Evolutionary conservation across 2,888 invertebrate genomes (phyloP).

Genomic region (Epinotia nisella): DNA sequence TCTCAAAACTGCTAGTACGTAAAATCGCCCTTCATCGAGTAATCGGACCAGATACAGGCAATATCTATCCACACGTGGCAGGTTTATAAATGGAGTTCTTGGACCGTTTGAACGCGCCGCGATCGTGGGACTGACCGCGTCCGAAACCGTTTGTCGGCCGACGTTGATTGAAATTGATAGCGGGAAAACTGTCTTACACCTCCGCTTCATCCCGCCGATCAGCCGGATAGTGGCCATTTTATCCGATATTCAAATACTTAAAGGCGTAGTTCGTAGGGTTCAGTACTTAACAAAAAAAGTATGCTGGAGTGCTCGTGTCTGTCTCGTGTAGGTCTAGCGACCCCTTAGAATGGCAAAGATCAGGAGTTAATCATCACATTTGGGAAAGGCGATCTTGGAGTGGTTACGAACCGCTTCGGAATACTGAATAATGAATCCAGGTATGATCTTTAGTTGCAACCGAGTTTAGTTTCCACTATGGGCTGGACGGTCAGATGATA

Average conservation of each 20-base stretch:
- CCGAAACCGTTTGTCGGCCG: conserved; percentile 39
- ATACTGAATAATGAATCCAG: too few relatives aligned
- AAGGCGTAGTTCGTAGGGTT: neutral
- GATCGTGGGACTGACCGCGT: conserved; percentile 35
- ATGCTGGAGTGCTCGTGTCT: too few relatives aligned
- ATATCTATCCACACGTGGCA: conserved; percentile 38
- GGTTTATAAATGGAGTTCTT: conserved; percentile 34
- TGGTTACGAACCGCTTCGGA: too few relatives aligned
- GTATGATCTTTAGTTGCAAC: too few relatives aligned
- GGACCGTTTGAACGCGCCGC: conserved; percentile 34
- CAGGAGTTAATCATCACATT: neutral
- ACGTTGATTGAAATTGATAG: conserved; percentile 44
- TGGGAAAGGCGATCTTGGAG: too few relatives aligned
- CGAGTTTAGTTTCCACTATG: too few relatives aligned
- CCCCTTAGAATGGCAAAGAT: neutral
- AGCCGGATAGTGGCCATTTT: conserved; percentile 11
- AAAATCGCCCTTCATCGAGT: conserved; percentile 1
- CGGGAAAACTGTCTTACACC: conserved; percentile 42
- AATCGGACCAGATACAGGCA: conserved; percentile 28
- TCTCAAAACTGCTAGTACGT: neutral
- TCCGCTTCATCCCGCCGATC: conserved; percentile 3
- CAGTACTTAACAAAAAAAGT: neutral
- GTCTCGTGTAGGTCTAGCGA: neutral
- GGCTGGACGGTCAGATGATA: too few relatives aligned
- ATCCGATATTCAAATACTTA: conserved; percentile 14